Evolutionary conservation across 2,888 invertebrate species (phyloP).

Genomic region (Diplolepis rosae): DNA sequence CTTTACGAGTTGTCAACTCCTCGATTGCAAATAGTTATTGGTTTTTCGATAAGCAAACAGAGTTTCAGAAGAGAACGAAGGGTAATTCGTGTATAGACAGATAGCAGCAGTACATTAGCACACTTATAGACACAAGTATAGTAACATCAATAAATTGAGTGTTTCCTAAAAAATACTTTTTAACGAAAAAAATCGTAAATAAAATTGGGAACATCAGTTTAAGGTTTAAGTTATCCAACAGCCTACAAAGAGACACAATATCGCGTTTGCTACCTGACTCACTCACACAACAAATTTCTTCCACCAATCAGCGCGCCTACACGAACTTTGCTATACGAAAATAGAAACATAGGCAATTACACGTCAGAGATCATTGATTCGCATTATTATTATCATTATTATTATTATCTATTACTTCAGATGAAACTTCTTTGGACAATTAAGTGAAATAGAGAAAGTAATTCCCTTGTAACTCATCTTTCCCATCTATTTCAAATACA

Average conservation of each 20-base stretch:
- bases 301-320: slow-evolving; percentile 72
- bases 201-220: slow-evolving; percentile 38
- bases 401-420: not conserved
- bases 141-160: slow-evolving; percentile 54
- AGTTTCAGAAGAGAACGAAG: not conserved
- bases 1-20: no score
- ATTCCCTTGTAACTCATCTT: not conserved
- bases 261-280: slow-evolving; percentile 70
- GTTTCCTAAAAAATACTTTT: slow-evolving; percentile 54
- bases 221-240: slow-evolving; percentile 42
- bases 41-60: not conserved
- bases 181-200: slow-evolving; percentile 44
- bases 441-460: no score
- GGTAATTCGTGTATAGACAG: slow-evolving; percentile 33
- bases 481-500: not conserved
- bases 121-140: slow-evolving; percentile 57
- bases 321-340: slow-evolving; percentile 72
- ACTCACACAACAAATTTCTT: slow-evolving; percentile 72
- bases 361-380: slow-evolving; percentile 55
- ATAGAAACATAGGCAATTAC: slow-evolving; percentile 69
- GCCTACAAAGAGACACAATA: slow-evolving; percentile 56
- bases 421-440: not conserved
- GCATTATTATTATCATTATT: not conserved
- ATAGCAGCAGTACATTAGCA: slow-evolving; percentile 59
- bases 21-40: not conserved